A percentile compares a stretch with the other conserved stretches of the same genome.
Evolutionary conservation across 2,797 vertebrate genomes (phyloP).

Genomic region (Mus spretus): DNA sequence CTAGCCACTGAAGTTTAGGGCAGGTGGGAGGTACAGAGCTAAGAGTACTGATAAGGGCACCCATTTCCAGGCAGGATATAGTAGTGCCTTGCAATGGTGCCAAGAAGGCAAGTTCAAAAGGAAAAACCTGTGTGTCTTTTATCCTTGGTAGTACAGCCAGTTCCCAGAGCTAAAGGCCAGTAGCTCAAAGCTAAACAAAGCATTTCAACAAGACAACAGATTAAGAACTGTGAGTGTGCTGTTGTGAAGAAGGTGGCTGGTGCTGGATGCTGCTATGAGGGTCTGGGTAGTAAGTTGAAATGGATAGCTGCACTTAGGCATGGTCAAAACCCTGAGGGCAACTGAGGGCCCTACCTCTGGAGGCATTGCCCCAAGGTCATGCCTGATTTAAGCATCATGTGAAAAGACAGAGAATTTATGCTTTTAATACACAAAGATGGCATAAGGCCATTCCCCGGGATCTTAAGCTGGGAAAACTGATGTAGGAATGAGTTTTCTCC

Average conservation of each 20-base stretch:
- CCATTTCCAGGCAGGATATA: not conserved
- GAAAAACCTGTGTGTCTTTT: not conserved
- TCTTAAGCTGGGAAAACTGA: not conserved
- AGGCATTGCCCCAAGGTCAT: not conserved
- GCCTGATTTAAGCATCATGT: not conserved
- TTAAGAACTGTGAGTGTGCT: not conserved
- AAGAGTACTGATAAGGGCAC: not conserved
- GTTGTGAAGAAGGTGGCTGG: not conserved
- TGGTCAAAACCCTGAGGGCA: not conserved
- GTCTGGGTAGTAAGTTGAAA: not conserved
- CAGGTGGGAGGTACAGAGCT: not conserved
- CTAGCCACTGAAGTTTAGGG: not conserved
- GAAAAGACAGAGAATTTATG: not conserved
- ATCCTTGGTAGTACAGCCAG: not conserved
- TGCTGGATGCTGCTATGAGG: not conserved
- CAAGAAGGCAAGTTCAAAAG: not conserved
- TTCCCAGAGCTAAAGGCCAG: not conserved
- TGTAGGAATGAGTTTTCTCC: constrained; percentile 11
- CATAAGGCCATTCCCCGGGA: not conserved
- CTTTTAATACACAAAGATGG: constrained; percentile 29
- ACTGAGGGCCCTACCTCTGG: not conserved
- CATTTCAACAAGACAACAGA: not conserved
- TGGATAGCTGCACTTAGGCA: not conserved
- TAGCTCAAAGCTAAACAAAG: not conserved
- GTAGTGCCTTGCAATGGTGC: not conserved